Conservation (phyloP, 2,888 invertebrate species). For the Loripinus fragilis region DNA sequence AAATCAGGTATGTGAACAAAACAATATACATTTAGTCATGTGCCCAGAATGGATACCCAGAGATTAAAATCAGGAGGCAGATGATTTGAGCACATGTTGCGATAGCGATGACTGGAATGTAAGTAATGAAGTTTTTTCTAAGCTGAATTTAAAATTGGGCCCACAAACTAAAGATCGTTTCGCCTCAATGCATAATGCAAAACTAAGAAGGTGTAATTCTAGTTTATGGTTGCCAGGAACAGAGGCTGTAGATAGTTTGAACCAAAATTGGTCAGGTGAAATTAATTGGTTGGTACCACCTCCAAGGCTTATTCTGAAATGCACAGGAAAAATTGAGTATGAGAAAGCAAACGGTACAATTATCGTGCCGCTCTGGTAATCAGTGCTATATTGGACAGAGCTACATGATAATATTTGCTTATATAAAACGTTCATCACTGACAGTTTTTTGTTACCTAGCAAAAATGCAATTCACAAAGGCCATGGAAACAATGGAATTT, state of each 20-base stretch:
- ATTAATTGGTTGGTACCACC: conserved; percentile 7
- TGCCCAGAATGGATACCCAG: conserved; percentile 17
- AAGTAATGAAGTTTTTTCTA: neutral
- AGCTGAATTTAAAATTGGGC: neutral
- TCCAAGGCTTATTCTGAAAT: neutral
- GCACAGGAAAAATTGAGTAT: neutral
- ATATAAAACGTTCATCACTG: neutral
- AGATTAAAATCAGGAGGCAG: neutral
- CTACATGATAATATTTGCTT: neutral
- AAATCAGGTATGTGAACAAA: neutral
- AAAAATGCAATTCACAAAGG: neutral
- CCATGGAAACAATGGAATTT: neutral
- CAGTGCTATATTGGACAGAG: conserved; percentile 5
- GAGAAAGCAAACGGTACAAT: neutral
- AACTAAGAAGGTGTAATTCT: neutral
- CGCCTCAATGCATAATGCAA: neutral
- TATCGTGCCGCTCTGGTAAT: conserved; percentile 9
- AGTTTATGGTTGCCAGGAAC: conserved; percentile 2
- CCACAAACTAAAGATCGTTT: neutral
- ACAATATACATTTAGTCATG: neutral
- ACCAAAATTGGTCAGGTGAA: conserved; percentile 2
- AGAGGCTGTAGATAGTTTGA: neutral
- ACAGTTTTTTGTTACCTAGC: neutral
- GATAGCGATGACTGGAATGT: conserved; percentile 2
- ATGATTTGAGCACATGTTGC: neutral